Evolutionary conservation across 35 echinoderm and acorn worm genomes (phyloP), one percentile per base, ranked within the genome.

Genomic region (Apostichopus parvimensis): DNA sequence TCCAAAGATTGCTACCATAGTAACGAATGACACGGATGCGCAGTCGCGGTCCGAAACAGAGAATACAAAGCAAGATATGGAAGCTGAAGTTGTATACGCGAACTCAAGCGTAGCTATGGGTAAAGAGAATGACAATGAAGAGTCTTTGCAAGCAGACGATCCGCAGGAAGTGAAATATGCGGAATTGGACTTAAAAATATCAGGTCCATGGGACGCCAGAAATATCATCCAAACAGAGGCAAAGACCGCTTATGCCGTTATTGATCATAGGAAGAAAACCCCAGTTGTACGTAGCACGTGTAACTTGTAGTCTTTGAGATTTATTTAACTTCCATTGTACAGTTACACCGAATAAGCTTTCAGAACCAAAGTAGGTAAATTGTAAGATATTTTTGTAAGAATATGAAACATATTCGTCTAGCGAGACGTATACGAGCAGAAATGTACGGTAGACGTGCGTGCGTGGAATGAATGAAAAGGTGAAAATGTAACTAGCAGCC

Each of bases 201-300:
- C 85, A n/a, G 85, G 85, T 66, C 85, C 85, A 6, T 87, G 85
- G 85, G 85, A 87, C 52, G 26, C n/a, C 15, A 21, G 15, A 12
- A 54, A 15, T 34, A 10, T 68, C 9, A 87, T 23, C 8, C 57
- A 87, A 72, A 23, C 58, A 28, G 85, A 87, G 4, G 20, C 57
- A 8, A 87, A 87, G 52, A 87, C 85, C 1, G 34, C 85, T 4
- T 87, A 87, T 55, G 85, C 85, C 8, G 85, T 87, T 9, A 87
- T 87, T 6, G 65, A 87, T 15, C 85, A 87, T n/a, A 87, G n/a
- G 18, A 87, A 87, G 85, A 87, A 68, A 15, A 57, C 65, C 14
- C 57, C 56, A 14, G 28, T 9, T 4, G 85, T 87, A 6, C 54
- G 18, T 45, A 21, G 18, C 15, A 61, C 25, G 4, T 87, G 85